These are phyloP conservation scores for Craniophora ligustri DNA, from an alignment of 2,888 invertebrate genomes.

Conservation along the genomic window DNA sequence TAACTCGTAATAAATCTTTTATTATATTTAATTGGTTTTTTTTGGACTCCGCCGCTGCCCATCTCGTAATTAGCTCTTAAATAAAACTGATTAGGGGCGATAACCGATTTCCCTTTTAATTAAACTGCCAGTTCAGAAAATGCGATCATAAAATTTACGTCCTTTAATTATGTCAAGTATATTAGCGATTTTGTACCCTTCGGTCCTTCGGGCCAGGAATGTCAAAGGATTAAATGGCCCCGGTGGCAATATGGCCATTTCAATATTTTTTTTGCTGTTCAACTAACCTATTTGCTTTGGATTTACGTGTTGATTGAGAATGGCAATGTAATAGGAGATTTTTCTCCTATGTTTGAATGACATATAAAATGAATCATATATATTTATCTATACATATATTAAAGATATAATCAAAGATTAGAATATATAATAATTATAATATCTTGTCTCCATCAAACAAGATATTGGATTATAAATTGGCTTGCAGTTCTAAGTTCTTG, in stretches of 20 bases:
- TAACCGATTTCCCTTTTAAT: slow-evolving; percentile 31
- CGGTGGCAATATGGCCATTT: slow-evolving; percentile 44
- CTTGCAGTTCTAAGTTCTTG: too few relatives aligned
- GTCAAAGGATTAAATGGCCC: slow-evolving; percentile 60
- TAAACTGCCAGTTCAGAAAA: slow-evolving; percentile 35
- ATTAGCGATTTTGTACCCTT: slow-evolving; percentile 35
- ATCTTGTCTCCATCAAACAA: too few relatives aligned
- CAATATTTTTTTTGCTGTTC: slow-evolving; percentile 55
- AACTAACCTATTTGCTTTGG: slow-evolving; percentile 36
- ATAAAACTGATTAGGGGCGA: slow-evolving; percentile 12
- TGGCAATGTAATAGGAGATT: too few relatives aligned
- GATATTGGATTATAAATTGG: too few relatives aligned
- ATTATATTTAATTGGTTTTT: too few relatives aligned
- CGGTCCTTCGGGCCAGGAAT: slow-evolving; percentile 42
- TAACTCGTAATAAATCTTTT: too few relatives aligned
- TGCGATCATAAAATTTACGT: slow-evolving; percentile 42
- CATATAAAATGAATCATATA: too few relatives aligned
- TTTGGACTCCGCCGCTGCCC: too few relatives aligned
- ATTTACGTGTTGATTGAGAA: slow-evolving; percentile 41
- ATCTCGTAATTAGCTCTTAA: background rate
- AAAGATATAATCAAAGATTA: too few relatives aligned
- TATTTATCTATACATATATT: too few relatives aligned
- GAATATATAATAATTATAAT: too few relatives aligned
- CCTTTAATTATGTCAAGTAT: slow-evolving; percentile 52
- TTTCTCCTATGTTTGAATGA: too few relatives aligned